Conservation (phyloP, 2,797 vertebrate species). For the Furcifer pardalis region DNA sequence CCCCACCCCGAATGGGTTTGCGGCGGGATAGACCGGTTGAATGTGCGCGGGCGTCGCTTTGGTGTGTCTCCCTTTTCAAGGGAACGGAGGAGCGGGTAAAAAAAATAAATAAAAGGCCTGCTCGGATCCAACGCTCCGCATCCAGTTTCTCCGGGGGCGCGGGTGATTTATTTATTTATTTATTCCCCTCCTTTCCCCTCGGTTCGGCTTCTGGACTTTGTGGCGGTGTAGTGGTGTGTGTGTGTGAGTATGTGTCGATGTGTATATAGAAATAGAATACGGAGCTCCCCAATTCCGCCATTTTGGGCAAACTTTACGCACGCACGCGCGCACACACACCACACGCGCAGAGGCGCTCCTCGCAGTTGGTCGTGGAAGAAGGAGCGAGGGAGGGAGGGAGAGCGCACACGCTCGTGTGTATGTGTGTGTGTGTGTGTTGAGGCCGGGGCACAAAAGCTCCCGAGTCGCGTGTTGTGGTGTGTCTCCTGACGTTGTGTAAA, state of each 20-base stretch:
- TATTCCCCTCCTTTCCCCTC: not conserved
- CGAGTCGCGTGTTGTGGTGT: not conserved
- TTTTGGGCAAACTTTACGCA: slow-evolving; percentile 84
- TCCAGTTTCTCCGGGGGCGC: slow-evolving; percentile 17
- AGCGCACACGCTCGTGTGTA: no score
- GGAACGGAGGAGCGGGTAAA: not conserved
- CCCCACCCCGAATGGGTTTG: slow-evolving; percentile 53
- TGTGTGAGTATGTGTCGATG: slow-evolving; percentile 72
- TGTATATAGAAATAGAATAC: slow-evolving; percentile 80
- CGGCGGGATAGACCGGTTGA: slow-evolving; percentile 73
- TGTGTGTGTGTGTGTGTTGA: not conserved
- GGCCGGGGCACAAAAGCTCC: not conserved
- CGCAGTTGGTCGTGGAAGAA: slow-evolving; percentile 10
- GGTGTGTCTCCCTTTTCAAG: slow-evolving; percentile 44
- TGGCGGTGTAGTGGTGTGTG: slow-evolving; percentile 32
- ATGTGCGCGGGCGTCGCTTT: slow-evolving; percentile 68
- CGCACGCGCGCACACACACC: slow-evolving; percentile 62
- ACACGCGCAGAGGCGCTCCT: slow-evolving; percentile 28
- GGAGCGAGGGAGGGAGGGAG: not conserved
- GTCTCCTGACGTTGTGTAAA: not conserved
- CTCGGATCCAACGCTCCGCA: slow-evolving; percentile 57
- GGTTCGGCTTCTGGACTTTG: slow-evolving; percentile 65
- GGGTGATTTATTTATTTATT: not conserved
- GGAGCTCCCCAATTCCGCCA: slow-evolving; percentile 83
- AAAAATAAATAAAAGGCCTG: slow-evolving; percentile 57